Evolutionary conservation across 2,797 vertebrate genomes (phyloP).

Genomic region (Leucoraja ocellata): DNA sequence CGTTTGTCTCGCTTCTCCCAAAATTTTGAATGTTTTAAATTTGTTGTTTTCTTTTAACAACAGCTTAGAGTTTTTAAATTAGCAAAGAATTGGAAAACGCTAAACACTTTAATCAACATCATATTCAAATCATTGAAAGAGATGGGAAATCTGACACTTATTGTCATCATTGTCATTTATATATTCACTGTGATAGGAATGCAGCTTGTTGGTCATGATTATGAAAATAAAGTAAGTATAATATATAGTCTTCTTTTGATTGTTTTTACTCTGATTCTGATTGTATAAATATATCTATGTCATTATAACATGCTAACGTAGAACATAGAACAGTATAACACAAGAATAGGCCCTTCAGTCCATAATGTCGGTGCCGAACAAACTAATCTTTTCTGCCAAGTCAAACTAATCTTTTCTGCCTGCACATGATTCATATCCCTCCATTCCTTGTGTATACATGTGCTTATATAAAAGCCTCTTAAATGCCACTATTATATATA

Average conservation of each 20-base stretch:
- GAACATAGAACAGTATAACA: too few relatives aligned
- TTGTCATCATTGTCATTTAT: slow-evolving; percentile 39
- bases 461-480: too few relatives aligned
- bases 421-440: too few relatives aligned
- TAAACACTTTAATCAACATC: slow-evolving; percentile 38
- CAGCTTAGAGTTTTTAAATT: slow-evolving; percentile 42
- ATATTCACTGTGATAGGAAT: slow-evolving; percentile 41
- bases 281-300: neutral
- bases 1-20: neutral
- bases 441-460: too few relatives aligned
- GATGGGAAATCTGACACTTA: slow-evolving; percentile 40
- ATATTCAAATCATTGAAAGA: slow-evolving; percentile 38
- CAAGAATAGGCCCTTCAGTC: too few relatives aligned
- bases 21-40: neutral
- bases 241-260: neutral
- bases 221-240: slow-evolving; percentile 36
- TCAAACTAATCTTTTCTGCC: too few relatives aligned
- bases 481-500: too few relatives aligned
- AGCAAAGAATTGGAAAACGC: slow-evolving; percentile 40
- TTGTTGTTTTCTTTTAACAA: slow-evolving; percentile 3
- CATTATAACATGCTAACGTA: neutral
- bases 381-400: too few relatives aligned
- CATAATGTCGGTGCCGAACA: too few relatives aligned
- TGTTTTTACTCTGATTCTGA: neutral
- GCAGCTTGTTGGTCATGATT: slow-evolving; percentile 39